Conservation (phyloP, 2,888 invertebrate species). For the Ormyrus thymus region DNA sequence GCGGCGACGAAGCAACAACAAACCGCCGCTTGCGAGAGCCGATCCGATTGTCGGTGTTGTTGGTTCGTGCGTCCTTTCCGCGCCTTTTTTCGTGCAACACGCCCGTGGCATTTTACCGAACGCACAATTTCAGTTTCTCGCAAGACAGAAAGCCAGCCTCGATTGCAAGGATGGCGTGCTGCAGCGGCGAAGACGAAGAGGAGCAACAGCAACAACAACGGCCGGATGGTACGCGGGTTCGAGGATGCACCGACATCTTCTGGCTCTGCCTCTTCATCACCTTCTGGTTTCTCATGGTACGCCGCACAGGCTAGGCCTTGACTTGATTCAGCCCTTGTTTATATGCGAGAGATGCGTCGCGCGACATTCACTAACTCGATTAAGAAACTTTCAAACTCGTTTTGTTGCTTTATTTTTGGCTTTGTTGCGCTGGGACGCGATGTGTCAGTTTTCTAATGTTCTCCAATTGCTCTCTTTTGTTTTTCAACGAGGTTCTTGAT, state of each 20-base stretch:
- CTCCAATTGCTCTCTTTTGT: too few relatives aligned
- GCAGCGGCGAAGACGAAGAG: constrained; percentile 70
- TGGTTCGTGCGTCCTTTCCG: neutral
- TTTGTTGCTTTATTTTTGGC: too few relatives aligned
- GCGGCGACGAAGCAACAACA: neutral
- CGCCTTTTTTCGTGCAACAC: constrained; percentile 22
- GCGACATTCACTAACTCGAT: neutral
- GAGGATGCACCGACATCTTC: constrained; percentile 89
- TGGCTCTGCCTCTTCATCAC: constrained; percentile 87
- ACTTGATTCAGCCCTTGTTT: too few relatives aligned
- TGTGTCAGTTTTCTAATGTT: too few relatives aligned
- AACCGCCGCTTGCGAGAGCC: neutral
- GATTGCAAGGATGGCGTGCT: constrained; percentile 66
- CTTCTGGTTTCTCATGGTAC: constrained; percentile 90
- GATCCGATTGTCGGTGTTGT: neutral
- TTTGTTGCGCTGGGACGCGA: too few relatives aligned
- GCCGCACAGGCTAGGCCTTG: constrained; percentile 49
- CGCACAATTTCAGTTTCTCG: neutral
- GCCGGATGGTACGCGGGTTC: constrained; percentile 77
- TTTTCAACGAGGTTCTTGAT: too few relatives aligned
- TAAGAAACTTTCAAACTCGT: too few relatives aligned
- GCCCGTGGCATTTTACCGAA: neutral
- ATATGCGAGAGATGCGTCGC: too few relatives aligned
- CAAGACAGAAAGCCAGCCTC: neutral
- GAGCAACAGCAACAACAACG: constrained; percentile 62